Conservation (phyloP, 2,888 invertebrate species). For the Pandemis cinnamomeana region DNA sequence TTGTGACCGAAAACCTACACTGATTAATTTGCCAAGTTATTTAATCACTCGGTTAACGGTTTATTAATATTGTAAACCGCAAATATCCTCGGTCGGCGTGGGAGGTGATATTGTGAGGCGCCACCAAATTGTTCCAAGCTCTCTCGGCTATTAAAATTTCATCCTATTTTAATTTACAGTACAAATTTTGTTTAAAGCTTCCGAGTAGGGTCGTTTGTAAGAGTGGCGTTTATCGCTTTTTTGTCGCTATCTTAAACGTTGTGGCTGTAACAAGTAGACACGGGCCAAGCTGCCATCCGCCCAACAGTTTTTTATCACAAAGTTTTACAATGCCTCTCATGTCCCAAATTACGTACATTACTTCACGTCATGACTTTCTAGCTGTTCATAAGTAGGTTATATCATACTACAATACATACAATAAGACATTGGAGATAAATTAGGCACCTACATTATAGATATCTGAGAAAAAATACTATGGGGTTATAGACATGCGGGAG, state of each 20-base stretch:
- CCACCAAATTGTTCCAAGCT: neutral
- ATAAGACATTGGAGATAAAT: too few relatives aligned
- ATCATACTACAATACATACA: too few relatives aligned
- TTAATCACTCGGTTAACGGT: neutral
- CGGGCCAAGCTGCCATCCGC: neutral
- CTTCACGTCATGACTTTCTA: too few relatives aligned
- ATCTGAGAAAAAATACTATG: too few relatives aligned
- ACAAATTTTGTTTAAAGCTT: neutral
- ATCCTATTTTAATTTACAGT: neutral
- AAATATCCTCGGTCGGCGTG: neutral
- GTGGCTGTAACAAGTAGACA: neutral
- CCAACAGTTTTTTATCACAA: neutral
- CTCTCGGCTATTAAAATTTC: neutral
- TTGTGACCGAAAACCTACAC: too few relatives aligned
- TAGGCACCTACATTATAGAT: too few relatives aligned
- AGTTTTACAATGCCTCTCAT: neutral
- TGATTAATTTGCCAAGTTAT: neutral
- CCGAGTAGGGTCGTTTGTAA: neutral
- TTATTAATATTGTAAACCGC: conserved; percentile 3
- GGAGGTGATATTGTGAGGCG: conserved; percentile 1
- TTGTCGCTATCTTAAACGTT: neutral
- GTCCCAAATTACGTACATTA: too few relatives aligned
- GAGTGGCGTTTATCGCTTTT: conserved; percentile 5
- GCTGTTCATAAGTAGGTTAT: too few relatives aligned
- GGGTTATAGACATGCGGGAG: too few relatives aligned